Percentiles rank a stretch among this genome's conserved stretches.
These are phyloP conservation scores for Apis cerana DNA, from an alignment of 1,140 invertebrate genomes.

Conservation along the genomic window DNA sequence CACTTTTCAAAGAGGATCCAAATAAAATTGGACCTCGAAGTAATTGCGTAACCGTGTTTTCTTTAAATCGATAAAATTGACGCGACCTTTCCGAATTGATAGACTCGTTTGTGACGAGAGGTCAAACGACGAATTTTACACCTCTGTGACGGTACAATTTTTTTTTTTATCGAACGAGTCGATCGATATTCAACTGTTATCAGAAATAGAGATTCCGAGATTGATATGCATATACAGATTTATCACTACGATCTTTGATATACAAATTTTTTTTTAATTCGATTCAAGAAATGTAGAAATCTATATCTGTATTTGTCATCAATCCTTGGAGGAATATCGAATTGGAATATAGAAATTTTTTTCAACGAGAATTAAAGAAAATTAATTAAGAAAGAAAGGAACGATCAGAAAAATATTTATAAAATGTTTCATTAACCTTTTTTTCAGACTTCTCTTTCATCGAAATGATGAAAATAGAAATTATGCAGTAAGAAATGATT, in stretches of 20 bases:
- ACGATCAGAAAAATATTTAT: no score
- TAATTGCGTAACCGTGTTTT: slow-evolving; percentile 9
- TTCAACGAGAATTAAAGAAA: no score
- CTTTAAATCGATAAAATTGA: slow-evolving; percentile 14
- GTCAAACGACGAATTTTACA: slow-evolving; percentile 40
- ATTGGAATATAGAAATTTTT: no score
- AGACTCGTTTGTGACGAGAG: not conserved
- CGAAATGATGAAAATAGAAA: no score
- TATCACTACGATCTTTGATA: not conserved
- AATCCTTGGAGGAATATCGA: no score
- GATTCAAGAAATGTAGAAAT: no score
- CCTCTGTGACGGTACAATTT: not conserved
- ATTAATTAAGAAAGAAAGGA: no score
- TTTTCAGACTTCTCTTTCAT: no score
- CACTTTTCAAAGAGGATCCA: not conserved
- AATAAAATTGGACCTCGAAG: not conserved
- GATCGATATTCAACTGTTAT: slow-evolving; percentile 13
- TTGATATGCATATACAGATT: not conserved
- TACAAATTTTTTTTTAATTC: not conserved
- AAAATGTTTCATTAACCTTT: no score
- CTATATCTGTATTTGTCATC: no score
- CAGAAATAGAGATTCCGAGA: not conserved
- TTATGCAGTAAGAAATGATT: no score
- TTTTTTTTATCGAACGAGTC: slow-evolving; percentile 6
- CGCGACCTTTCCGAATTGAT: not conserved